Conservation (phyloP, 2,113 vertebrate species). For the Mus pahari region DNA sequence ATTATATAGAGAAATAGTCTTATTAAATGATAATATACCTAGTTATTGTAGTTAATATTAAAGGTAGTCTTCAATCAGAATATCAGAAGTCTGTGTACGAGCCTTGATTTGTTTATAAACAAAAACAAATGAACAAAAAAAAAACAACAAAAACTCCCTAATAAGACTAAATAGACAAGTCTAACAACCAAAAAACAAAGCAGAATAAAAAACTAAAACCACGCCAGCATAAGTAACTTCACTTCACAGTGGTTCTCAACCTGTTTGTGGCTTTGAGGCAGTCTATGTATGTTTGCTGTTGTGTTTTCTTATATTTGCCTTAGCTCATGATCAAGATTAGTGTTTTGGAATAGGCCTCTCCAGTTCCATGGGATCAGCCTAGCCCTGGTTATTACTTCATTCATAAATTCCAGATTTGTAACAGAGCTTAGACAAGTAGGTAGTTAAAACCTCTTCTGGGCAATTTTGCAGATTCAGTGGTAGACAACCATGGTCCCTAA, state of each 20-base stretch:
- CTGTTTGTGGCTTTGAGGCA: background rate
- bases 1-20: conserved; percentile 31
- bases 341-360: background rate
- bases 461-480: background rate
- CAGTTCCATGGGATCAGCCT: background rate
- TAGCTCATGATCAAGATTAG: background rate
- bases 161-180: background rate
- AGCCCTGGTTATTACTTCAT: background rate
- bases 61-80: conserved; percentile 14
- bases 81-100: background rate
- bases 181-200: background rate
- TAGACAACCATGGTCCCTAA: background rate
- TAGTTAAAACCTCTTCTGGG: background rate
- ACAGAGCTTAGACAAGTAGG: background rate
- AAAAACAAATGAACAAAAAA: no score
- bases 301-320: background rate
- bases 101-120: background rate
- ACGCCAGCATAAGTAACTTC: background rate
- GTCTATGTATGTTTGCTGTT: background rate
- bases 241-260: background rate
- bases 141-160: no score
- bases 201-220: background rate
- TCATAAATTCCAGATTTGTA: background rate
- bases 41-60: conserved; percentile 46
- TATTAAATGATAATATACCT: conserved; percentile 34